Evolutionary conservation across 2,113 vertebrate species (phyloP), one percentile per base, ranked within the genome.

Genomic region (Typhlomys cinereus): DNA sequence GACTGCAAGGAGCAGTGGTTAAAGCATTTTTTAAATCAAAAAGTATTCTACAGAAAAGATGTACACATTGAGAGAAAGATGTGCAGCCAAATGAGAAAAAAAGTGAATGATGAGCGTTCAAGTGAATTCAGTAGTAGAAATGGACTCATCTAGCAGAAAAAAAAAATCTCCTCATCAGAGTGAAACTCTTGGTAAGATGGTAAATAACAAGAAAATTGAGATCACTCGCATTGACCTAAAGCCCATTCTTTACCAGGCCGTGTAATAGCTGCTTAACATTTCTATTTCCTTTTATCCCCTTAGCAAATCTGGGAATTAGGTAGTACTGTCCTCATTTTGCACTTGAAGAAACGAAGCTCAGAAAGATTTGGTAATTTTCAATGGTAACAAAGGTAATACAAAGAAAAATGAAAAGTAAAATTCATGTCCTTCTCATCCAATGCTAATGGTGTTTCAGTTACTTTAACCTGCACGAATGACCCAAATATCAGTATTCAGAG

Each of bases 121-220:
- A 41, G 52, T 41, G 1, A 21, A 64, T 23, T 36, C 39, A 31
- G 21, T 18, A 70, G 50, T 14, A 89, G 36, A 88, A 75, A 74
- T 9, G 2, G 34, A 78, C 29, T 82, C 29, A 29, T 69, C 4
- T 36, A 27, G 5, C 46, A 86, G 29, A 36, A 83, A 8, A 36
- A 83, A 8, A 73, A 59, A 54, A 14, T 27, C 54, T 12, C 13
- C 0, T 67, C 41, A 48, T 83, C 81, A 48, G 46, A 85, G 57
- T 91, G 41, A 89, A 86, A 10, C 18, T 20, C 7, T 67, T 82
- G 39, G 41, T 69, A 67, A 80, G 15, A 76, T 20, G n/a, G 39
- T 62, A 89, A 84, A 64, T 64, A 81, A 74, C 5, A 82, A n/a
- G n/a, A 59, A 78, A 85, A 23, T 91, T n/a, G 41, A 81, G 14